Evolutionary conservation across 2,888 invertebrate species (phyloP).

Genomic region (Panopea generosa): DNA sequence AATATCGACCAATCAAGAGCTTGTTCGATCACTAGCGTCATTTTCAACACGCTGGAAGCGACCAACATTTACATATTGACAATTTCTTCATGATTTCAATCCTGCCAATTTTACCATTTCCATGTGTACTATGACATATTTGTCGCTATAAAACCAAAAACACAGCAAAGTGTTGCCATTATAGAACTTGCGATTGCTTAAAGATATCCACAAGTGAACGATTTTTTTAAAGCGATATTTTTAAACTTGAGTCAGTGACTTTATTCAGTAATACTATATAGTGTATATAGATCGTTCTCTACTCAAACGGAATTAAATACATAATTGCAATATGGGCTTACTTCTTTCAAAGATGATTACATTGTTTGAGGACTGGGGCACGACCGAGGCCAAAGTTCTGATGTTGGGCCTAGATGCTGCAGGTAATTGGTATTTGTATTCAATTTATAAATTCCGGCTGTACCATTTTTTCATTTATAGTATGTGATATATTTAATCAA

Average conservation of each 20-base stretch:
- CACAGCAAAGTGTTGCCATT: neutral
- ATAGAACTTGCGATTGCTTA: too few relatives aligned
- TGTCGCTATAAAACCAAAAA: neutral
- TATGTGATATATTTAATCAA: too few relatives aligned
- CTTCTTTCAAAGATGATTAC: constrained; percentile 34
- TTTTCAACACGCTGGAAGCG: constrained; percentile 2
- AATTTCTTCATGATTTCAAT: neutral
- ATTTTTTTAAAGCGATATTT: neutral
- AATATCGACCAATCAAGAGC: neutral
- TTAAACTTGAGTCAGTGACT: too few relatives aligned
- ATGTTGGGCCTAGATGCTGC: constrained; percentile 83
- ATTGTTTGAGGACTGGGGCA: constrained; percentile 54
- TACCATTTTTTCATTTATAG: too few relatives aligned
- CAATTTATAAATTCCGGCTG: too few relatives aligned
- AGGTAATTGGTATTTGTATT: constrained; percentile 67
- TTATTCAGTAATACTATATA: too few relatives aligned
- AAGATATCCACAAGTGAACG: too few relatives aligned
- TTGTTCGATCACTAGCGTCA: neutral
- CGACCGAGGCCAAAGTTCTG: constrained; percentile 73
- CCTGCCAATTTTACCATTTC: neutral
- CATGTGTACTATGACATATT: neutral
- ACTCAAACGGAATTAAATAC: too few relatives aligned
- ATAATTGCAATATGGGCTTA: constrained; percentile 56
- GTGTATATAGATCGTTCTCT: too few relatives aligned
- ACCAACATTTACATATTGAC: neutral